These are phyloP conservation scores for Littorina saxatilis DNA, from an alignment of 1,140 invertebrate genomes.

Conservation along the genomic window DNA sequence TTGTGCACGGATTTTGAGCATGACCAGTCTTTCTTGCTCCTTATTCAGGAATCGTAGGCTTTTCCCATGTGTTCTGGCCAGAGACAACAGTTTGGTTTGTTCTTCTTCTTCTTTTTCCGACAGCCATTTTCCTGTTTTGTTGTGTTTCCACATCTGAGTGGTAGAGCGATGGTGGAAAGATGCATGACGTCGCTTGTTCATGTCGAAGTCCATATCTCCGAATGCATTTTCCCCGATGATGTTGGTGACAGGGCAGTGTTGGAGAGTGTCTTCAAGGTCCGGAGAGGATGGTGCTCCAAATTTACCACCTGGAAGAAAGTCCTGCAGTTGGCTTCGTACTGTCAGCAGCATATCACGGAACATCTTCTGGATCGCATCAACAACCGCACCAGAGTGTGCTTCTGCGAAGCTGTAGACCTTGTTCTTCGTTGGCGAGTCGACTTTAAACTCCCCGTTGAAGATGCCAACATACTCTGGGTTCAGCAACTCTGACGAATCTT, in stretches of 20 bases:
- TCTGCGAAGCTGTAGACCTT: too few species aligned
- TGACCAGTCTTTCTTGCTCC: neutral
- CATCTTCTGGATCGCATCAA: too few species aligned
- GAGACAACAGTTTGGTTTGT: neutral
- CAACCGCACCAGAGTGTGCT: too few species aligned
- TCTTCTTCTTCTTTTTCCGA: neutral
- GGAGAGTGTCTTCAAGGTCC: neutral
- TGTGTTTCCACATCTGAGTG: neutral
- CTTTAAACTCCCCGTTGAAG: too few species aligned
- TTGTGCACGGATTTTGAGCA: neutral
- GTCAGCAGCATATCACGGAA: neutral
- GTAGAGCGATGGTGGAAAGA: conserved; percentile 20
- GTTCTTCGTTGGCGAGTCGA: too few species aligned
- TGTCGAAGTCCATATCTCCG: conserved; percentile 23
- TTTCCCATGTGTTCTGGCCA: neutral
- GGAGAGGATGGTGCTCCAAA: neutral
- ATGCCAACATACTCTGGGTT: too few species aligned
- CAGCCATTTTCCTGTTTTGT: neutral
- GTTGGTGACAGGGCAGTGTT: conserved; percentile 31
- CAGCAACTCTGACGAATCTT: too few species aligned
- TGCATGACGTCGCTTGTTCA: conserved; percentile 7
- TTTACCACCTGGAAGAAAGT: neutral
- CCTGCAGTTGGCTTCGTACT: neutral
- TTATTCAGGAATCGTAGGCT: neutral
- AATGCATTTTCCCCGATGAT: conserved; percentile 27